Base-by-base conservation (phyloP, 2,888 invertebrate species). In the Formica aserva region DNA sequence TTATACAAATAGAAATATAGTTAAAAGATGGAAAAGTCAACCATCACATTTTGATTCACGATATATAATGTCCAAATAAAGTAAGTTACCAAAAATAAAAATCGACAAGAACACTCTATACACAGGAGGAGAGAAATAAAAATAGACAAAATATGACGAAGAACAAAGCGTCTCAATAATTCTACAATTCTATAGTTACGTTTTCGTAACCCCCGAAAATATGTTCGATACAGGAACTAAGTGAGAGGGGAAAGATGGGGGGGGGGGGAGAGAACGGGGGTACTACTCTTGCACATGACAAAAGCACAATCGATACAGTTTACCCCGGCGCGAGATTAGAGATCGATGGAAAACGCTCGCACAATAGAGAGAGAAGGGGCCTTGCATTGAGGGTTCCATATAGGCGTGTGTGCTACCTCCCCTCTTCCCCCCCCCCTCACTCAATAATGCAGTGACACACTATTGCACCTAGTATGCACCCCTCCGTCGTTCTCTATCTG, bases 221-320 rank as follows among this genome's bases (percentile, higher is more conserved):
- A 87, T 5, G 76, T 71, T 81, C 48, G 52, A 71, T 83, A 18
- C 74, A 18, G 22, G 45, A 52, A n/a, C 52, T 52, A 52, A 52
- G 52, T n/a, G n/a, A 52, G n/a, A 52, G 18, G 52, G 8, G 18
- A 48, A 41, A 13, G 38, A 67, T 57, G 75, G 57, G 38, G 26
- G 35, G 6, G 4, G 69, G 26, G n/a, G 26, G 2, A 38, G 60
- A 15, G 29, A 66, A 65, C 41, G 52, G 52, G 66, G 62, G 29
- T 52, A 57, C 82, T 35, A 60, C 29, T 57, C 69, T 45, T 48
- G 60, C 76, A 62, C 62, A 55, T 62, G 85, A 80, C 85, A 89
- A 86, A 87, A 88, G 89, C 85, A 90, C 87, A 89, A 91, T 92
- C 89, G 84, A 88, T 87, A 86, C 88, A 88, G 90, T 92, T 91